Conservation (phyloP, 2,888 invertebrate species). For the Pharmacophagus antenor region DNA sequence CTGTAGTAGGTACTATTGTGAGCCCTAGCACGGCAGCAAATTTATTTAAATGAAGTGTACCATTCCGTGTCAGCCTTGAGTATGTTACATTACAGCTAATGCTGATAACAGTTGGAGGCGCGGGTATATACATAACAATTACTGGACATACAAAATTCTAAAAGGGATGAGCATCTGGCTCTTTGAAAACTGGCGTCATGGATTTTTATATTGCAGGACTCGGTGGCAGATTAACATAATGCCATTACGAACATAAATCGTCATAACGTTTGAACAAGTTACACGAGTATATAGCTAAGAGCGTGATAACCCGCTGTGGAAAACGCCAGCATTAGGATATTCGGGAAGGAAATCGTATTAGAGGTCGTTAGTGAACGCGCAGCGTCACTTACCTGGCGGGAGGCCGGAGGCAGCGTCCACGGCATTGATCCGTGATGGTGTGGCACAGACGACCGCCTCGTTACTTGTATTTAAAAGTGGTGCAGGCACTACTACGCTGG, state of each 20-base stretch:
- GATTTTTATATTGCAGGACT: neutral
- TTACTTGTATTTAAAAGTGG: slow-evolving; percentile 59
- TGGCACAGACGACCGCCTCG: slow-evolving; percentile 46
- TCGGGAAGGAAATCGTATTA: slow-evolving; percentile 41
- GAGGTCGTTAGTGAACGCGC: slow-evolving; percentile 42
- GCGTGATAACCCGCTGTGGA: slow-evolving; percentile 41
- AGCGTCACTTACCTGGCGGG: slow-evolving; percentile 62
- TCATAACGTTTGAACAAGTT: slow-evolving; percentile 21
- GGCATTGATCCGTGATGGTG: slow-evolving; percentile 43
- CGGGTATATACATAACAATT: neutral
- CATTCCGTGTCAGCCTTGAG: neutral
- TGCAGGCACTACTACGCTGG: slow-evolving; percentile 57
- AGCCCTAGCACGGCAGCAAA: neutral
- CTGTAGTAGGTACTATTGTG: neutral
- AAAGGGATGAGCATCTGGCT: neutral
- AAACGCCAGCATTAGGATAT: slow-evolving; percentile 48
- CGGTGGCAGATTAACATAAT: neutral
- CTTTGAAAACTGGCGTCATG: neutral
- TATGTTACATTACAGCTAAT: slow-evolving; percentile 4
- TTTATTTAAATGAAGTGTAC: neutral
- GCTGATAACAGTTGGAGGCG: neutral
- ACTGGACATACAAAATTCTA: neutral
- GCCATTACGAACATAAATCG: slow-evolving; percentile 11
- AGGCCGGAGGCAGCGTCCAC: slow-evolving; percentile 35
- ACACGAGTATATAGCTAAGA: slow-evolving; percentile 45